A percentile compares a stretch with the other conserved stretches of the same genome.
Conservation (phyloP, 2,888 invertebrate genomes). For the Campoplex capitator region DNA sequence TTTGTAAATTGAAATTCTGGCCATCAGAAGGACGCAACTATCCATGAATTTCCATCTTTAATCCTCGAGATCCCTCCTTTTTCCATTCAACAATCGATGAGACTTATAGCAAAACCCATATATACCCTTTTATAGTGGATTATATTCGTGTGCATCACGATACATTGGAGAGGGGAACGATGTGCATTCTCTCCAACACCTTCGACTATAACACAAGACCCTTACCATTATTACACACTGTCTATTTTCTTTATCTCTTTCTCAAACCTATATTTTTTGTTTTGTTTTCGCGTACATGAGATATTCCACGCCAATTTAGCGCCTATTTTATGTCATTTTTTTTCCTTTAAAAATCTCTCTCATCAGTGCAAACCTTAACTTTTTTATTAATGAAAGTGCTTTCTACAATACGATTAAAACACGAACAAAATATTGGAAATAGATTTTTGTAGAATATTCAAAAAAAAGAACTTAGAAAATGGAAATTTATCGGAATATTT, state of each 20-base stretch:
- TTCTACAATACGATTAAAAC: background rate
- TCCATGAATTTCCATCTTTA: background rate
- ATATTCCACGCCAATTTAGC: conserved; percentile 16
- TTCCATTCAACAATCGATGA: background rate
- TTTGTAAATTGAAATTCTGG: conserved; percentile 19
- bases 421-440: background rate
- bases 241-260: conserved; percentile 47
- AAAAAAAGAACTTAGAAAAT: too few species aligned
- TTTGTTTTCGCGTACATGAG: conserved; percentile 25
- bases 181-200: conserved; percentile 62
- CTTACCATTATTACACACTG: conserved; percentile 40
- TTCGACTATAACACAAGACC: conserved; percentile 44
- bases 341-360: background rate
- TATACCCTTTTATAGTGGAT: conserved; percentile 34
- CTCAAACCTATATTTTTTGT: conserved; percentile 22
- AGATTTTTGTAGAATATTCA: too few species aligned
- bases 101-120: background rate
- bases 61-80: conserved; percentile 13
- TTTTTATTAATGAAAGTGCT: background rate
- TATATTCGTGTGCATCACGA: conserved; percentile 43
- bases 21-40: conserved; percentile 25
- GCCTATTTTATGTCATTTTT: background rate
- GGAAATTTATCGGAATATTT: too few species aligned
- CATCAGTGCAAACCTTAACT: background rate
- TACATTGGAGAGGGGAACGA: conserved; percentile 25